A percentile compares a stretch with the other conserved stretches of the same genome.
phyloP scores from a whole-genome alignment of 1,140 invertebrate species.

The Neodiprion fabricii region DNA sequence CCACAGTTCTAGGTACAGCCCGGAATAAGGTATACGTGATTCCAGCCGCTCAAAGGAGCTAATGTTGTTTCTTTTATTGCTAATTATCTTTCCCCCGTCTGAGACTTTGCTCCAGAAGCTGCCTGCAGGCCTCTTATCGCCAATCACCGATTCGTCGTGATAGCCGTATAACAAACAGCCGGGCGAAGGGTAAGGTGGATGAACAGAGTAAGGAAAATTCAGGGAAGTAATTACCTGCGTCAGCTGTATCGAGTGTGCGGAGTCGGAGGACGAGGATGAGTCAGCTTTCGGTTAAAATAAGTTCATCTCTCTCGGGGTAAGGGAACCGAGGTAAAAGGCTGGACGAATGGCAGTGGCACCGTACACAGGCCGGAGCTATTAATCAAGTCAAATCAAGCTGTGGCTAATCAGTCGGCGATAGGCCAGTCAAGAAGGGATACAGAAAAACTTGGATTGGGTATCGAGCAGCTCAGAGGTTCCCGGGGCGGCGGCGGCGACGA shows the following conservation, averaged over 20 bases:
- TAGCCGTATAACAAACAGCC: too few relatives aligned
- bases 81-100: background rate
- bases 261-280: too few relatives aligned
- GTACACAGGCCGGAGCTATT: slow-evolving; percentile 28
- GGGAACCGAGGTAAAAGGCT: background rate
- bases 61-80: slow-evolving; percentile 7
- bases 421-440: slow-evolving; percentile 25
- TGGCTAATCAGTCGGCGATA: slow-evolving; percentile 40
- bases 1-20: background rate
- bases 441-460: slow-evolving; percentile 46
- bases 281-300: too few relatives aligned
- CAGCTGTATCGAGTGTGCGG: too few relatives aligned
- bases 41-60: slow-evolving; percentile 1
- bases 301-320: background rate
- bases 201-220: too few relatives aligned
- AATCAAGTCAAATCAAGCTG: slow-evolving; percentile 41
- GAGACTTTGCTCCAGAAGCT: too few relatives aligned
- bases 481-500: slow-evolving; percentile 27
- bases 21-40: slow-evolving; percentile 3
- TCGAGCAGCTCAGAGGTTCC: slow-evolving; percentile 26
- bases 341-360: background rate
- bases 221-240: too few relatives aligned
- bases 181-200: too few relatives aligned
- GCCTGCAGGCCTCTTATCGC: background rate
- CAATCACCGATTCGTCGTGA: background rate